phyloP scores from a whole-genome alignment of 2,888 invertebrate species.

The Pheosia tremula region DNA sequence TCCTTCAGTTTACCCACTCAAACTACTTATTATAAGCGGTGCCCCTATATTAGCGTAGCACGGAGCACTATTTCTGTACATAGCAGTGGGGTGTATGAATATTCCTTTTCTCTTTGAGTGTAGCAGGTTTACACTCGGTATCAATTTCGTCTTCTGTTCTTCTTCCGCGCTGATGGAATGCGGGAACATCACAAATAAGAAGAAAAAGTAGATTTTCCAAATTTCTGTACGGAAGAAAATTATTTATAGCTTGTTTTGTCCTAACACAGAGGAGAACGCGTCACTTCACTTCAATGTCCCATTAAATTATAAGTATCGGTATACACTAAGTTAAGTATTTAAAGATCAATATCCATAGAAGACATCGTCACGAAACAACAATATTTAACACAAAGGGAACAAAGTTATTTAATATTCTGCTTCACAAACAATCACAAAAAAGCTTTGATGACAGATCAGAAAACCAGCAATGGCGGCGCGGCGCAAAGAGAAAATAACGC shows the following conservation, averaged over 20 bases:
- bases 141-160: slow-evolving; percentile 83
- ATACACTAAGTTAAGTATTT: slow-evolving; percentile 53
- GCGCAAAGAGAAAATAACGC: too few species aligned
- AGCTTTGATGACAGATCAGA: too few species aligned
- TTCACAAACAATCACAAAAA: too few species aligned
- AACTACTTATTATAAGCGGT: slow-evolving; percentile 58
- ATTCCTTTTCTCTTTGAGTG: slow-evolving; percentile 95
- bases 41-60: slow-evolving; percentile 60
- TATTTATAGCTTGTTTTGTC: slow-evolving; percentile 72
- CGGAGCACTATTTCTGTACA: slow-evolving; percentile 91
- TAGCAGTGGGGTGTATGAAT: slow-evolving; percentile 94
- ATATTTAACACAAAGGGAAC: slow-evolving; percentile 15
- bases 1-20: slow-evolving; percentile 63
- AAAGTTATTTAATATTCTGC: background rate
- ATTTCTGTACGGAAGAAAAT: slow-evolving; percentile 65
- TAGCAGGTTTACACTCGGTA: slow-evolving; percentile 87
- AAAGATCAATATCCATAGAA: slow-evolving; percentile 79
- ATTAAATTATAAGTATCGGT: slow-evolving; percentile 48
- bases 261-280: slow-evolving; percentile 70
- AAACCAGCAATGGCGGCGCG: too few species aligned
- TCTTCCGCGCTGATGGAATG: slow-evolving; percentile 86
- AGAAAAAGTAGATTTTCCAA: slow-evolving; percentile 64
- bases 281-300: slow-evolving; percentile 76
- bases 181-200: slow-evolving; percentile 87
- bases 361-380: slow-evolving; percentile 66